A percentile compares a stretch with the other conserved stretches of the same genome.
These are phyloP conservation scores for Carettochelys insculpta DNA, from an alignment of 2,113 vertebrate species.

Conservation along the genomic window DNA sequence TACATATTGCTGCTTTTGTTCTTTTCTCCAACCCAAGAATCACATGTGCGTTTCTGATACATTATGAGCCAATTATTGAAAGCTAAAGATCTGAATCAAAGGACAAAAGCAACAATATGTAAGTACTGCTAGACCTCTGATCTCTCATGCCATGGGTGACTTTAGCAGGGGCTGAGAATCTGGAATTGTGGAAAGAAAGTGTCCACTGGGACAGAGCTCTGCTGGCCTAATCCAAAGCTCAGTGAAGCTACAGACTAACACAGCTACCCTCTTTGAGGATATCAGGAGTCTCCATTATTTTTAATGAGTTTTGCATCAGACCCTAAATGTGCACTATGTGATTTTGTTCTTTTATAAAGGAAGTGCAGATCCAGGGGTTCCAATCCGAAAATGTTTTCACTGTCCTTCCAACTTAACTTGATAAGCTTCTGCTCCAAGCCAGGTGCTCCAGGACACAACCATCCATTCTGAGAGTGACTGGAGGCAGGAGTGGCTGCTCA, in stretches of 20 bases:
- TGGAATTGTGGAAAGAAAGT: fast-evolving
- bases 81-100: too few species aligned
- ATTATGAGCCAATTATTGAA: too few species aligned
- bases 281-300: neutral
- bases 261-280: too few species aligned
- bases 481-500: too few species aligned
- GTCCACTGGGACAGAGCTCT: neutral
- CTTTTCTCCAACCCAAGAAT: too few species aligned
- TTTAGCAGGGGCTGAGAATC: fast-evolving
- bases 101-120: too few species aligned
- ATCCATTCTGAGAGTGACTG: neutral
- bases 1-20: neutral
- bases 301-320: neutral
- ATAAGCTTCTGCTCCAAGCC: neutral
- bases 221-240: neutral
- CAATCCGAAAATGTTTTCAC: neutral
- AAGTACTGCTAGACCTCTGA: too few species aligned
- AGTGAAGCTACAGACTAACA: too few species aligned
- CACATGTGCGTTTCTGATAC: too few species aligned
- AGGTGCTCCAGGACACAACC: neutral
- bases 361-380: neutral
- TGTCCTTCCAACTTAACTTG: neutral
- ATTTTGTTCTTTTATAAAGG: neutral
- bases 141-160: too few species aligned
- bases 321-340: neutral